Evolutionary conservation across 1,140 invertebrate genomes (phyloP).

Genomic region (Sinella curviseta): DNA sequence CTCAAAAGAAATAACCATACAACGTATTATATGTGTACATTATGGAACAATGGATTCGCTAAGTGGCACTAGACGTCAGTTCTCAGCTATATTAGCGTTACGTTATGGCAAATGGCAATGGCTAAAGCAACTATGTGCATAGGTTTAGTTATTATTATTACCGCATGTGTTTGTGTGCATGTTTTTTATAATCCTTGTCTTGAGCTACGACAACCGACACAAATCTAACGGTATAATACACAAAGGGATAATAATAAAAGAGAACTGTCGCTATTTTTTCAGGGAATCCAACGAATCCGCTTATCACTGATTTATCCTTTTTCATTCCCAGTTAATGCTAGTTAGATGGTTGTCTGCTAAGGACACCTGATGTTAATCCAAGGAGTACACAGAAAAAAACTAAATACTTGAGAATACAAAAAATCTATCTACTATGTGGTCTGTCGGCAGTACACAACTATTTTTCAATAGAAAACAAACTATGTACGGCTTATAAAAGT

Average conservation of each 20-base stretch:
- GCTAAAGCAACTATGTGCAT: too few species aligned
- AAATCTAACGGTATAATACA: neutral
- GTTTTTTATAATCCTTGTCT: neutral
- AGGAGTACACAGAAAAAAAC: neutral
- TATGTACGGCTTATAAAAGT: too few species aligned
- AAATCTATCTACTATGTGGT: neutral
- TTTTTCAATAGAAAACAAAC: too few species aligned
- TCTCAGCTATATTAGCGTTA: too few species aligned
- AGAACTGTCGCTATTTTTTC: neutral
- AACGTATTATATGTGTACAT: too few species aligned
- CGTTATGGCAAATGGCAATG: too few species aligned
- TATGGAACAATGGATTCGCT: too few species aligned
- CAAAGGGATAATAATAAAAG: neutral
- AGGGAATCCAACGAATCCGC: slow-evolving; percentile 1
- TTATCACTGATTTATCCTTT: slow-evolving; percentile 20
- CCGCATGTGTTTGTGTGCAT: neutral
- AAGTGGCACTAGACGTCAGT: too few species aligned
- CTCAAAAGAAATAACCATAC: too few species aligned
- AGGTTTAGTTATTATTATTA: too few species aligned
- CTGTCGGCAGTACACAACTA: too few species aligned
- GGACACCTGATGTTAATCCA: slow-evolving; percentile 20
- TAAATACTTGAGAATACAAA: neutral
- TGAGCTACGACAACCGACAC: neutral
- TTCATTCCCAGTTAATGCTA: slow-evolving; percentile 1
- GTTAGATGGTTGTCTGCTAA: neutral